A percentile compares a stretch with the other conserved stretches of the same genome.
These are phyloP conservation scores for Octodonta nipae DNA, from an alignment of 2,888 invertebrate genomes.

Conservation along the genomic window DNA sequence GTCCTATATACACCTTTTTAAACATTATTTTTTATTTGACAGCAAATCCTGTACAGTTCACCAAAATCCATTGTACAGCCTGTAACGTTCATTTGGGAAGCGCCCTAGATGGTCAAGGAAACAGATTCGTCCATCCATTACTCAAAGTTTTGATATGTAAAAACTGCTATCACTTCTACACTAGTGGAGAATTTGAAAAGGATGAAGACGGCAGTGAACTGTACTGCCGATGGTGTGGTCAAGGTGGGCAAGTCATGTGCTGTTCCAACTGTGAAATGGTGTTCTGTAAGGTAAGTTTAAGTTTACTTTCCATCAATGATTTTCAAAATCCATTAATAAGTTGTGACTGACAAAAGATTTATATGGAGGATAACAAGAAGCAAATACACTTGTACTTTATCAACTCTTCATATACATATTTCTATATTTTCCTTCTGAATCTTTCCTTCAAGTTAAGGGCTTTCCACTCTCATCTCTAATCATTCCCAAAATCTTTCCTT, in stretches of 20 bases:
- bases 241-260: conserved; percentile 57
- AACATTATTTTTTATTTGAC: too few species aligned
- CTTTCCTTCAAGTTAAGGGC: too few species aligned
- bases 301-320: conserved; percentile 3
- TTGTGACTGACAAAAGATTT: too few species aligned
- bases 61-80: conserved; percentile 58
- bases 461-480: too few species aligned
- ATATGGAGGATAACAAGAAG: too few species aligned
- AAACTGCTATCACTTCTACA: conserved; percentile 62
- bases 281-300: conserved; percentile 52
- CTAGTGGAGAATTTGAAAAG: conserved; percentile 68
- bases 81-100: conserved; percentile 65
- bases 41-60: conserved; percentile 39
- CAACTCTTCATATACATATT: not conserved
- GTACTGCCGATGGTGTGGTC: conserved; percentile 74
- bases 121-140: conserved; percentile 60
- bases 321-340: too few species aligned
- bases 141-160: conserved; percentile 59
- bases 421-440: too few species aligned
- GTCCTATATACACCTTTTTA: not conserved
- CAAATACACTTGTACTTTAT: not conserved
- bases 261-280: conserved; percentile 63
- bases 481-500: too few species aligned
- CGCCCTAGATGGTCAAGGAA: conserved; percentile 47
- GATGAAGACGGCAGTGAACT: conserved; percentile 73